These are phyloP conservation scores for Nanger granti DNA, from an alignment of 2,113 vertebrate species.

Conservation along the genomic window DNA sequence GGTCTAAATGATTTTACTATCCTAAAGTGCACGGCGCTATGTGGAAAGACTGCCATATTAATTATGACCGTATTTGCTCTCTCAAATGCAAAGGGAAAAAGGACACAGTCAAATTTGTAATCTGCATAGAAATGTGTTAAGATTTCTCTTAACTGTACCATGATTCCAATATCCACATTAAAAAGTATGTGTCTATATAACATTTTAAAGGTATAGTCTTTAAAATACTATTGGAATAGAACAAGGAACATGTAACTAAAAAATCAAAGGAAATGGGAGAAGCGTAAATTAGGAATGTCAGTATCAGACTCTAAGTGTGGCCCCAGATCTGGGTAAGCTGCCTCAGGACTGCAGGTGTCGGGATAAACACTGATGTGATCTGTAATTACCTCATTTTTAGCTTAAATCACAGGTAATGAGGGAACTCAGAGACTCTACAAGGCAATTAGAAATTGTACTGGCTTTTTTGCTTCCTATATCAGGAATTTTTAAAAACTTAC, in stretches of 20 bases:
- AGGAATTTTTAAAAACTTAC: slow-evolving; percentile 63
- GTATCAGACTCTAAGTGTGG: slow-evolving; percentile 31
- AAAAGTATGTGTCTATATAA: neutral
- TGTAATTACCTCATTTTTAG: slow-evolving; percentile 70
- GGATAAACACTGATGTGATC: slow-evolving; percentile 70
- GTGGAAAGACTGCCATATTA: neutral
- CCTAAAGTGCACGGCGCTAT: neutral
- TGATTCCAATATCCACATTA: neutral
- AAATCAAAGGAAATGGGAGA: slow-evolving; percentile 49
- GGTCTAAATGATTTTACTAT: neutral
- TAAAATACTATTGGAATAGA: slow-evolving; percentile 47
- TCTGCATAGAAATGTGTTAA: neutral
- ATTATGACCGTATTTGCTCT: neutral
- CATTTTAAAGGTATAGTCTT: slow-evolving; percentile 22
- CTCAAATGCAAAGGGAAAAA: neutral
- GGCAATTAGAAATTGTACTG: slow-evolving; percentile 63
- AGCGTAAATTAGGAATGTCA: slow-evolving; percentile 61
- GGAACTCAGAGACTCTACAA: slow-evolving; percentile 66
- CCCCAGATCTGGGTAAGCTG: slow-evolving; percentile 54
- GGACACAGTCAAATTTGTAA: neutral
- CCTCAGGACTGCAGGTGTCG: slow-evolving; percentile 64
- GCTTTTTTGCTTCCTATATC: slow-evolving; percentile 60
- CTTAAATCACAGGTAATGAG: slow-evolving; percentile 74
- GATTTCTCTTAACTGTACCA: neutral
- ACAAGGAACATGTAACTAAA: slow-evolving; percentile 49